phyloP scores from a whole-genome alignment of 2,888 invertebrate genomes.

The Cotesia congregata region DNA sequence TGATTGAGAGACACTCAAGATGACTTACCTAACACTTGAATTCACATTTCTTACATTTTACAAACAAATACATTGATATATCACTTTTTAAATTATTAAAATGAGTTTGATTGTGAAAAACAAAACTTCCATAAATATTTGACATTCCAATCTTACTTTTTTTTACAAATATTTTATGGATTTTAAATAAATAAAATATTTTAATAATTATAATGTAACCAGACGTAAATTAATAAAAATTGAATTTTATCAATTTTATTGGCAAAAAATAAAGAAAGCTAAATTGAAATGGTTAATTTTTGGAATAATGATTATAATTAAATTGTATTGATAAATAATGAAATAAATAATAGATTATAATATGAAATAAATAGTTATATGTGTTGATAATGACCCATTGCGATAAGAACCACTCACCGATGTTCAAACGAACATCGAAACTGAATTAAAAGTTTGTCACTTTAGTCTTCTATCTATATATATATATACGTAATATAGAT shows the following conservation, averaged over 20 bases:
- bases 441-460: background rate
- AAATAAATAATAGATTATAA: background rate
- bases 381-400: constrained; percentile 1
- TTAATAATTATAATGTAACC: no score
- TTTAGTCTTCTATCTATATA: background rate
- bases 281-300: no score
- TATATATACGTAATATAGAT: background rate
- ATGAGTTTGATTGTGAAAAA: background rate
- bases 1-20: background rate
- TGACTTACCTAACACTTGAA: background rate
- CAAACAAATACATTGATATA: background rate
- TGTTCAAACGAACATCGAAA: background rate
- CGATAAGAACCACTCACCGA: background rate
- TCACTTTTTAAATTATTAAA: background rate
- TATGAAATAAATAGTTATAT: background rate
- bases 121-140: background rate
- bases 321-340: background rate
- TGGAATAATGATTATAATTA: constrained; percentile 8
- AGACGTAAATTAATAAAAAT: background rate
- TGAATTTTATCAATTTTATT: constrained; percentile 15
- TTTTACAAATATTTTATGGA: background rate
- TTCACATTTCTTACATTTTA: background rate
- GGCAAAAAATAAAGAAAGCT: no score
- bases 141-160: background rate
- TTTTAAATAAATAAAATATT: no score